Evolutionary conservation across 1,140 invertebrate species (phyloP).

Genomic region (Drosophila takahashii): DNA sequence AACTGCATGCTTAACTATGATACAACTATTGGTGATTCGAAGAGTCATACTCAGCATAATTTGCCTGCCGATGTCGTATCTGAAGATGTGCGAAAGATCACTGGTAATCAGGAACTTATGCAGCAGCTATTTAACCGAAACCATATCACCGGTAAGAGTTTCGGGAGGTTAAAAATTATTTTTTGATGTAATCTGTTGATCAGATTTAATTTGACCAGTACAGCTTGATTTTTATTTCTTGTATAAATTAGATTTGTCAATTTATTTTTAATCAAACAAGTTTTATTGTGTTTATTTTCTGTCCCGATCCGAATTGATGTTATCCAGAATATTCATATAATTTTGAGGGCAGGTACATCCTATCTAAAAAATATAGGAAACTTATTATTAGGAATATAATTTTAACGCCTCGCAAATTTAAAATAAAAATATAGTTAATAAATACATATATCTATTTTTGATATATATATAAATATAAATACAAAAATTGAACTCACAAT

Average conservation of each 20-base stretch:
- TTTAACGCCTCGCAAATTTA: constrained; percentile 31
- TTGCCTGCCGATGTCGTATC: constrained; percentile 32
- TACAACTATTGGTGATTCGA: constrained; percentile 10
- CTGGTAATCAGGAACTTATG: constrained; percentile 75
- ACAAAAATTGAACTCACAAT: background rate
- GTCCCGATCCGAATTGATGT: background rate
- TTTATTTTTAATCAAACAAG: constrained; percentile 3
- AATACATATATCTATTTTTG: background rate
- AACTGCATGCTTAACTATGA: constrained; percentile 36
- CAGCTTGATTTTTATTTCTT: constrained; percentile 10
- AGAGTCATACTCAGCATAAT: constrained; percentile 13
- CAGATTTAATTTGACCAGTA: constrained; percentile 3
- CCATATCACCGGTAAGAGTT: constrained; percentile 82
- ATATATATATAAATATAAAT: background rate
- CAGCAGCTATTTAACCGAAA: constrained; percentile 76
- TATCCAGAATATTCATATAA: background rate
- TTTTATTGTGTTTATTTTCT: background rate
- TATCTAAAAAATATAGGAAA: background rate
- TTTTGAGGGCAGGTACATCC: background rate
- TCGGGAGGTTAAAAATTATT: constrained; percentile 21
- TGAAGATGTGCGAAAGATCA: constrained; percentile 71
- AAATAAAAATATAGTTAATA: background rate
- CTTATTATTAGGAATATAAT: constrained; percentile 14
- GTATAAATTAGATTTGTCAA: background rate
- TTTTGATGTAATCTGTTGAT: constrained; percentile 23